phyloP scores from a whole-genome alignment of 30 jellyfish, hydroid and myxozoan genomes.

The Hydractinia echinata region DNA sequence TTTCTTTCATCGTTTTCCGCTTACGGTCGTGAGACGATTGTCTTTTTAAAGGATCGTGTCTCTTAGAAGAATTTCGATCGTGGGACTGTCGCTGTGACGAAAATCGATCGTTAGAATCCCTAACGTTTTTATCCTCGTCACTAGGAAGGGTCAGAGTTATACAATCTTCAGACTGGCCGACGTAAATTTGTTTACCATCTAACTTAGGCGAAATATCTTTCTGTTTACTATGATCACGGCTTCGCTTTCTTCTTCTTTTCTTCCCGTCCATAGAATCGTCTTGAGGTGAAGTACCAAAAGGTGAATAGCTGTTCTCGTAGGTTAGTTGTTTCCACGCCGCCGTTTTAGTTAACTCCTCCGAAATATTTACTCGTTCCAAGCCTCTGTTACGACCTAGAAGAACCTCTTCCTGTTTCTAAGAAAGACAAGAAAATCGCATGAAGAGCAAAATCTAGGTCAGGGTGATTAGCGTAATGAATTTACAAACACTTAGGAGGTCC shows the following conservation, averaged over 20 bases:
- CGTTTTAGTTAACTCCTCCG: slow-evolving; percentile 85
- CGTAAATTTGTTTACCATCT: background rate
- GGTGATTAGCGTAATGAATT: background rate
- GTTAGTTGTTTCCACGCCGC: slow-evolving; percentile 88
- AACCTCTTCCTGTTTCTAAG: slow-evolving; percentile 50
- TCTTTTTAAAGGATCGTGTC: slow-evolving; percentile 32
- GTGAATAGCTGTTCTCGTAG: slow-evolving; percentile 5
- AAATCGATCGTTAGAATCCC: background rate
- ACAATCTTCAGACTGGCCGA: background rate
- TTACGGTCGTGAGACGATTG: slow-evolving; percentile 40
- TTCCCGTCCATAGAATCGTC: slow-evolving; percentile 9
- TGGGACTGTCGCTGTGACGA: background rate
- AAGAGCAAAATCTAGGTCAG: background rate
- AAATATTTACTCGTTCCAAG: slow-evolving; percentile 40
- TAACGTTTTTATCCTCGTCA: background rate
- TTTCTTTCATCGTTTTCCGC: slow-evolving; percentile 30
- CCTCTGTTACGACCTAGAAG: slow-evolving; percentile 41
- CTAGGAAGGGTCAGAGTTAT: background rate
- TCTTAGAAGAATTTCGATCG: background rate
- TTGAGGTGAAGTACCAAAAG: background rate
- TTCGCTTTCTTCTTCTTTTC: slow-evolving; percentile 19
- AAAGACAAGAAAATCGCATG: slow-evolving; percentile 10
- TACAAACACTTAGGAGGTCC: no score
- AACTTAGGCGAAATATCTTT: background rate
- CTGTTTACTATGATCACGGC: slow-evolving; percentile 4